Base-by-base conservation (phyloP, 2,113 vertebrate species). In the Coracopsis vasa region DNA sequence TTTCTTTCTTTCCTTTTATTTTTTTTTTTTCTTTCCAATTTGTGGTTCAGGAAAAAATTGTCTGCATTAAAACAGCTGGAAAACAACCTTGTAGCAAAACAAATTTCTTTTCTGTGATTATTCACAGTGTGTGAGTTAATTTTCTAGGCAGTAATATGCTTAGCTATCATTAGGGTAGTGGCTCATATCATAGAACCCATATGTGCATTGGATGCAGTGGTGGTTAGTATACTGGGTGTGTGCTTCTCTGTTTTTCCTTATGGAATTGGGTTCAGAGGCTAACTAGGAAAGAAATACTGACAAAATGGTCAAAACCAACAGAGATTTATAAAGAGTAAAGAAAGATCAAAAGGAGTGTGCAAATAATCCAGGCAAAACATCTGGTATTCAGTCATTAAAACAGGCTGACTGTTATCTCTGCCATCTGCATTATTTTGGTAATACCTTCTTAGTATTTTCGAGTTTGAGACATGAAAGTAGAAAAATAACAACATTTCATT, bases 31-130 rank as follows among this genome's bases (percentile, higher is more conserved):
- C 2, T 2, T 27, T 29, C 67, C 88, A 92, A 73, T 97, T 97
- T 97, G 71, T 77, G 92, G 97, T 97, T 95, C 84, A 96, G 94
- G 90, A 97, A 97, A 97, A 98, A 97, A 98, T 84, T 79, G 96
- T 97, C 96, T 96, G 92, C 96, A 92, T 98, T 98, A 97, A 98
- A 98, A 98, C 98, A 98, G 97, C 98, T 98, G 98, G 98, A 98
- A 97, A 97, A 98, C 97, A 98, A 97, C 95, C 96, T 97, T 97
- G 97, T 97, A 97, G 97, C 97, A 97, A 97, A 98, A 97, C 97
- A 97, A 97, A 98, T 98, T 98, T 96, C 96, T 97, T 98, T 97
- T 94, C 96, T 96, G 97, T 98, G 97, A 98, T 98, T 98, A 98
- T 98, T 98, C 98, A 98, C 97, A 97, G 97, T 97, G 89, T 98